Percentiles rank a stretch among this genome's conserved stretches.
Conservation (phyloP, 2,797 vertebrate species). For the Acanthurus tractus region DNA sequence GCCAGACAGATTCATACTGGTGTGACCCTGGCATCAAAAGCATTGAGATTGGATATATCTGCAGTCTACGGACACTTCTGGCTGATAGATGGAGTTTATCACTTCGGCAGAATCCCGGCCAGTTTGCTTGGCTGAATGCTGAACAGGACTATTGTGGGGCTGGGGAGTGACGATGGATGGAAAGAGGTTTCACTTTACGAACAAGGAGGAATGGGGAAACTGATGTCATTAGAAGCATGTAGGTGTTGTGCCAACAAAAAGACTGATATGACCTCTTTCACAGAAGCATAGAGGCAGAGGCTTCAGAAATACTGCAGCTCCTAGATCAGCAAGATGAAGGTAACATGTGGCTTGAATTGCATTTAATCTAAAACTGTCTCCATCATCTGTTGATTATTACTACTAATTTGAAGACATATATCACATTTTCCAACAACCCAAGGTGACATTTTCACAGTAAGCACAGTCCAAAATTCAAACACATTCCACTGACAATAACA, state of each 20-base stretch:
- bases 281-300: background rate
- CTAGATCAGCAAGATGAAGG: slow-evolving; percentile 10
- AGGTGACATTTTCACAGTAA: background rate
- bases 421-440: background rate
- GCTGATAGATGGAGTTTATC: slow-evolving; percentile 77
- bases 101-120: slow-evolving; percentile 58
- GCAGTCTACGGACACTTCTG: slow-evolving; percentile 55
- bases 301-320: background rate
- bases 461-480: too few species aligned
- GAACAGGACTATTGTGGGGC: slow-evolving; percentile 56
- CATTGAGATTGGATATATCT: slow-evolving; percentile 58
- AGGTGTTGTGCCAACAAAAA: slow-evolving; percentile 20
- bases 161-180: slow-evolving; percentile 34
- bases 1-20: slow-evolving; percentile 55
- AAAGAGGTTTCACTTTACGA: background rate
- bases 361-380: background rate
- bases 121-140: slow-evolving; percentile 60
- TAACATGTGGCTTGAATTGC: background rate
- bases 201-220: slow-evolving; percentile 27
- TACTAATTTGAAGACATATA: background rate
- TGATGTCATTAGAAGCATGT: slow-evolving; percentile 19
- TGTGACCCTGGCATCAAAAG: slow-evolving; percentile 68
- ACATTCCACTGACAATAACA: background rate
- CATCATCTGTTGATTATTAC: background rate
- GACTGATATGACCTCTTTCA: slow-evolving; percentile 8